These are phyloP conservation scores for Fringilla coelebs DNA, from an alignment of 2,797 vertebrate genomes.

Conservation along the genomic window DNA sequence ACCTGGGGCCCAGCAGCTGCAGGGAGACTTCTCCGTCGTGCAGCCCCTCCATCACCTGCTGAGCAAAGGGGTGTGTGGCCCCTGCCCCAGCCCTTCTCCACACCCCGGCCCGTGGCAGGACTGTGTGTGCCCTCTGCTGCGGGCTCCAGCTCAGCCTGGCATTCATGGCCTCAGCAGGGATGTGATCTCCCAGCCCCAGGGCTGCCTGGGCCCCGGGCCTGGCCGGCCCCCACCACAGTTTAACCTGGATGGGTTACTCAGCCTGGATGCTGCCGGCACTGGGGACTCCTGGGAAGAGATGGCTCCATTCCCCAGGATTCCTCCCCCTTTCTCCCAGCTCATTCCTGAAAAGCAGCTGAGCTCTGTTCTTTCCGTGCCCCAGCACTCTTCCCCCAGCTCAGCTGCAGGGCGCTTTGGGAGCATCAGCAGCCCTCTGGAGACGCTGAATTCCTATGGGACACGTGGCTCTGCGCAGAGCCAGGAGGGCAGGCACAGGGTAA, in stretches of 20 bases:
- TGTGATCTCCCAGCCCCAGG: not conserved
- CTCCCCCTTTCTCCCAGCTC: not conserved
- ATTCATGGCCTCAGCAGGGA: not conserved
- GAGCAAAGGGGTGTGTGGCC: conserved; percentile 20
- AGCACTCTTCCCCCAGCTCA: not conserved
- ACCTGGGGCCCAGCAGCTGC: not conserved
- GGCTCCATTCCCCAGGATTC: not conserved
- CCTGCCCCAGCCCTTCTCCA: not conserved
- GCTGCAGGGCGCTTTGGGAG: not conserved
- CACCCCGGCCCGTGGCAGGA: not conserved
- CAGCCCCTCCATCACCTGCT: not conserved
- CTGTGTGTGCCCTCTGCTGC: not conserved
- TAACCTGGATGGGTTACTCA: not conserved
- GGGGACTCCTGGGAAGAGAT: not conserved
- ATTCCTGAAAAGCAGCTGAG: not conserved
- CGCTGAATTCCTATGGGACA: not conserved
- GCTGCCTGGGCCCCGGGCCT: not conserved
- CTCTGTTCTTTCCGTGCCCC: not conserved
- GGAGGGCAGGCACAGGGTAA: not conserved
- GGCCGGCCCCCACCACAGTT: accelerated
- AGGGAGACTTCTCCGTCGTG: conserved; percentile 13
- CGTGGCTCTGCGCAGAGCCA: accelerated
- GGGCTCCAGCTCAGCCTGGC: not conserved
- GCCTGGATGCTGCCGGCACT: accelerated
- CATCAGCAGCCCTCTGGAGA: accelerated